Conservation (phyloP, 2,888 invertebrate species). For the Lycaena phlaeas region DNA sequence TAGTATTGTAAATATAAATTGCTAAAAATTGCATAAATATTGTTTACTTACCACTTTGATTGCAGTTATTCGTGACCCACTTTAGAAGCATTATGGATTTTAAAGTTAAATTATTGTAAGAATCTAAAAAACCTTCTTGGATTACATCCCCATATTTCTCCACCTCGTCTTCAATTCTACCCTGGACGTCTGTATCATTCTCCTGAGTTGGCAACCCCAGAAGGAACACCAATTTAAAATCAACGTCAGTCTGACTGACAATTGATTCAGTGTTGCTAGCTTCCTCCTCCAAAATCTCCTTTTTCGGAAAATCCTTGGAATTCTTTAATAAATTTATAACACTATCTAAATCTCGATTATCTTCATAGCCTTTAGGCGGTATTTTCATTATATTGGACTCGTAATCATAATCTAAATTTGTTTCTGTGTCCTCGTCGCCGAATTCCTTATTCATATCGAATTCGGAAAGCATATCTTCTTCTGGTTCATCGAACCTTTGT, state of each 20-base stretch:
- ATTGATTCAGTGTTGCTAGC: slow-evolving; percentile 14
- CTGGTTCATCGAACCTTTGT: slow-evolving; percentile 43
- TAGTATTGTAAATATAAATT: too few species aligned
- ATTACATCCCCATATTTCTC: slow-evolving; percentile 82
- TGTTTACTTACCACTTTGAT: slow-evolving; percentile 51
- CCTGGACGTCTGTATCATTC: slow-evolving; percentile 72
- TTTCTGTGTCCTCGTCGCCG: slow-evolving; percentile 33
- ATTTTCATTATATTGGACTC: slow-evolving; percentile 61
- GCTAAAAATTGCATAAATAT: too few species aligned
- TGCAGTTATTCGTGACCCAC: slow-evolving; percentile 82
- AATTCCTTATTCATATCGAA: slow-evolving; percentile 59
- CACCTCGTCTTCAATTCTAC: slow-evolving; percentile 77
- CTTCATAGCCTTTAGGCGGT: slow-evolving; percentile 51
- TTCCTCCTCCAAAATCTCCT: slow-evolving; percentile 20
- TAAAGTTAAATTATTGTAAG: slow-evolving; percentile 89
- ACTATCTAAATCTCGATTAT: slow-evolving; percentile 36
- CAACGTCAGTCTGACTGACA: slow-evolving; percentile 28
- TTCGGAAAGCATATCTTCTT: slow-evolving; percentile 40
- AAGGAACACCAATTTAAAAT: slow-evolving; percentile 59
- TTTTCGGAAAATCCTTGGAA: slow-evolving; percentile 32
- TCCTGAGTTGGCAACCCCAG: slow-evolving; percentile 76
- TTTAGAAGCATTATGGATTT: slow-evolving; percentile 90
- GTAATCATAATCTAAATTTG: slow-evolving; percentile 45
- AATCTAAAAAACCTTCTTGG: slow-evolving; percentile 87
- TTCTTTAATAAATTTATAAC: slow-evolving; percentile 36